Evolutionary conservation across 92 coral and sea anemone genomes (phyloP), one percentile per base, ranked within the genome.

Genomic region (Bergia puertoricense): DNA sequence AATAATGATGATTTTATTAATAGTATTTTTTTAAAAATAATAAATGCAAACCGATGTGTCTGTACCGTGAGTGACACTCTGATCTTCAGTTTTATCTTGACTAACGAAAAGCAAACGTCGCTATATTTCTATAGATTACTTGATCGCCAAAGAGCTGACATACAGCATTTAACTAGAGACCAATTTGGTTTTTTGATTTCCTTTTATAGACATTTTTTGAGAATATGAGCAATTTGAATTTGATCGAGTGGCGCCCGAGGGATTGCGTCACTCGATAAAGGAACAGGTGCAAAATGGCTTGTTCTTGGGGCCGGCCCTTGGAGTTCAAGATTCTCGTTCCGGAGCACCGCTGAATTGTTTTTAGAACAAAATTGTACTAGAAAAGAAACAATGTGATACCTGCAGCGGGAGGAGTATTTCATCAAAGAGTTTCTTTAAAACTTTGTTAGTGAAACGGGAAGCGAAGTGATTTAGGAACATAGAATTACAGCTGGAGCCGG

Each of bases 191-290:
- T 67, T 69, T 46, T 37, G 20, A 72, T 84, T 84, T 48, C 87
- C 87, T 69, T 84, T 84, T 84, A 84, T 84, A 71, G 87, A 68
- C 67, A 84, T 84, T 84, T 81, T 36, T 46, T 69, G 59, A 45
- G 50, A 16, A 42, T 42, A 42, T 40, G 79, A 76, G 46, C 51
- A 76, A 76, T 76, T 68, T 11, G 7, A 10, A 46, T 44, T 71
- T 69, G 65, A 46, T 69, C 45, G 87, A 68, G 43, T 71, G 87
- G 77, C 68, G 79, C 87, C 79, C 18, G 57, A 16, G 2, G 65
- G 37, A 13, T 45, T 18, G 59, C 23, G 39, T 83, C 73, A 41
- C 41, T 79, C 36, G 75, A 20, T 5, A 42, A 76, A n/a, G 39
- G 79, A 71, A 71, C 87, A 84, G 87, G 87, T 84, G 87, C 87